Evolutionary conservation across 2,797 vertebrate genomes (phyloP), one percentile per base, ranked within the genome.

Genomic region (Phrynocephalus forsythii): DNA sequence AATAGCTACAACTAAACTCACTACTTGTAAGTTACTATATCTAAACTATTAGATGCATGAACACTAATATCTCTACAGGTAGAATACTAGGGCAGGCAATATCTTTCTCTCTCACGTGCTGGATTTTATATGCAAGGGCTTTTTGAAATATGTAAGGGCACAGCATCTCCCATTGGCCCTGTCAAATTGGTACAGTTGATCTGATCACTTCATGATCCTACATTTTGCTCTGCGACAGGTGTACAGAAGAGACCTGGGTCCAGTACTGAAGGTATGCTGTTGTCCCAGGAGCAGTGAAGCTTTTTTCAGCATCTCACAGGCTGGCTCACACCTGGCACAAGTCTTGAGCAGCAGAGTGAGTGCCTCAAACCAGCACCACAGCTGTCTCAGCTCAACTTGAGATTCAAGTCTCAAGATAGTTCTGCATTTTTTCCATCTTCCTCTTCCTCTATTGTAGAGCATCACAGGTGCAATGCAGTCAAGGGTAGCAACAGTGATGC

Each of bases 371-470:
- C 3, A 18, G 28, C 48, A 67, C 33, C 18, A 24, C 79, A 75
- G 79, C 38, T 24, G 60, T 63, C 33, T 38, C n/a, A 10, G 52
- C 48, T 75, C 78, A 76, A 30, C 15, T 56, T 63, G 67, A 72
- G 75, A 30, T 80, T 66, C 66, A 66, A 67, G 52, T 71, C 82
- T 66, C 33, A 79, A 67, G 69, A 56, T 67, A 88, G 78, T 88
- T 88, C 87, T 88, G 87, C 87, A 88, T 67, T 84, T 83, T 71
- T 83, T 81, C 83, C 78, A 79, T 83, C 76, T 80, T 80, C 88
- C 84, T 79, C 72, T 83, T 86, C 85, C 85, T 89, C 68, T 73
- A 68, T 10, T 10, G 52, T 73, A 79, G 79, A 72, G 80, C 72
- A 63, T 26, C 56, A 38, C 85, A 79, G 88, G 60, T 83, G 85